These are phyloP conservation scores for Pogonus chalceus DNA, from an alignment of 1,140 invertebrate species.

Conservation along the genomic window DNA sequence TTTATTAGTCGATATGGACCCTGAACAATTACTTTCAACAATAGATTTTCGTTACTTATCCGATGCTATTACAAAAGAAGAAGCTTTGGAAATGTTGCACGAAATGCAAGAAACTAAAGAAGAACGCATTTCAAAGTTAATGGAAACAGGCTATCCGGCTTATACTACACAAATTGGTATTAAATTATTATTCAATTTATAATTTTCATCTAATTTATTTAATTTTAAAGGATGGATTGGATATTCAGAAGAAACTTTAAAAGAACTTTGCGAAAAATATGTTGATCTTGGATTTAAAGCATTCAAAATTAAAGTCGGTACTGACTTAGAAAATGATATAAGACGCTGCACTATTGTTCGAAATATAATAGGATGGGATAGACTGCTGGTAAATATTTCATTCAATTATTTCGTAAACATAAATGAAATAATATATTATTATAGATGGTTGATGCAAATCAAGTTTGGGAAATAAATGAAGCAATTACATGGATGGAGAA, in stretches of 20 bases:
- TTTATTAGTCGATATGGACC: slow-evolving; percentile 68
- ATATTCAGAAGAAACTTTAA: slow-evolving; percentile 59
- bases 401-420: neutral
- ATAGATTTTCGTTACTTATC: slow-evolving; percentile 80
- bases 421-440: slow-evolving; percentile 10
- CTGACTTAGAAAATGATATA: slow-evolving; percentile 66
- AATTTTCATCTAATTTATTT: neutral
- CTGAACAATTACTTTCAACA: slow-evolving; percentile 68
- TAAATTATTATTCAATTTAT: neutral
- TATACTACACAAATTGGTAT: slow-evolving; percentile 68
- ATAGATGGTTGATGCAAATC: slow-evolving; percentile 86
- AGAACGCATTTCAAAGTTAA: slow-evolving; percentile 46
- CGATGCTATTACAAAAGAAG: slow-evolving; percentile 71
- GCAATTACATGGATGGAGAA: slow-evolving; percentile 79
- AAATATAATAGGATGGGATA: slow-evolving; percentile 64
- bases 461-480: slow-evolving; percentile 77
- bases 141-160: slow-evolving; percentile 57
- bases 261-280: slow-evolving; percentile 59
- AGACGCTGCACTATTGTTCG: slow-evolving; percentile 59
- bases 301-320: slow-evolving; percentile 88
- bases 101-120: slow-evolving; percentile 45
- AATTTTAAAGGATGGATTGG: slow-evolving; percentile 60
- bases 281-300: slow-evolving; percentile 62
- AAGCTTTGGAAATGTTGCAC: slow-evolving; percentile 66
- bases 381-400: slow-evolving; percentile 47